Conservation (phyloP, 2,888 invertebrate species). For the Lochmaea capreae region DNA sequence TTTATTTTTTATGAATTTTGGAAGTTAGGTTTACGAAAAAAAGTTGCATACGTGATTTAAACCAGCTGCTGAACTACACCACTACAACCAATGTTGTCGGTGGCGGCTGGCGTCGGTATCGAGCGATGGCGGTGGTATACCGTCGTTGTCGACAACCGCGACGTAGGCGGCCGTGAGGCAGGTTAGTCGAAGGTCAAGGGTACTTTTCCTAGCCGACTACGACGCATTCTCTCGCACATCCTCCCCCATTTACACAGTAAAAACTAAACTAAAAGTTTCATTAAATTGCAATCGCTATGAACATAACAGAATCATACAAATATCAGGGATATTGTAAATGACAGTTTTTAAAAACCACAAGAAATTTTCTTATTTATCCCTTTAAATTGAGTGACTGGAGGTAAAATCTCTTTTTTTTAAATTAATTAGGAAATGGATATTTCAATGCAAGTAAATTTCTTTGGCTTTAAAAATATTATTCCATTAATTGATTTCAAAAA, state of each 20-base stretch:
- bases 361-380: too few relatives aligned
- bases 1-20: too few relatives aligned
- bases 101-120: slow-evolving; percentile 52
- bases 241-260: slow-evolving; percentile 21
- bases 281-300: too few relatives aligned
- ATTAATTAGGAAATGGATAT: too few relatives aligned
- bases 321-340: too few relatives aligned
- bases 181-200: slow-evolving; percentile 65
- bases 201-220: slow-evolving; percentile 59
- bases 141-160: slow-evolving; percentile 45
- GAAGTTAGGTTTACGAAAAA: background rate
- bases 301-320: too few relatives aligned
- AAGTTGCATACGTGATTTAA: background rate
- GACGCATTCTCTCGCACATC: slow-evolving; percentile 23
- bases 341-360: too few relatives aligned
- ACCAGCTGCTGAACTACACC: slow-evolving; percentile 8
- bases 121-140: slow-evolving; percentile 54
- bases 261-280: slow-evolving; percentile 3
- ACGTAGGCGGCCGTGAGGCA: slow-evolving; percentile 62
- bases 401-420: too few relatives aligned
- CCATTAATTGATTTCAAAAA: too few relatives aligned
- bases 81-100: slow-evolving; percentile 25
- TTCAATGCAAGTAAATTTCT: too few relatives aligned
- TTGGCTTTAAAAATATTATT: too few relatives aligned
- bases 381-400: too few relatives aligned